A percentile compares a stretch with the other conserved stretches of the same genome.
Conservation (phyloP, 2,113 vertebrate genomes). For the Brachypodius melanocephalos region DNA sequence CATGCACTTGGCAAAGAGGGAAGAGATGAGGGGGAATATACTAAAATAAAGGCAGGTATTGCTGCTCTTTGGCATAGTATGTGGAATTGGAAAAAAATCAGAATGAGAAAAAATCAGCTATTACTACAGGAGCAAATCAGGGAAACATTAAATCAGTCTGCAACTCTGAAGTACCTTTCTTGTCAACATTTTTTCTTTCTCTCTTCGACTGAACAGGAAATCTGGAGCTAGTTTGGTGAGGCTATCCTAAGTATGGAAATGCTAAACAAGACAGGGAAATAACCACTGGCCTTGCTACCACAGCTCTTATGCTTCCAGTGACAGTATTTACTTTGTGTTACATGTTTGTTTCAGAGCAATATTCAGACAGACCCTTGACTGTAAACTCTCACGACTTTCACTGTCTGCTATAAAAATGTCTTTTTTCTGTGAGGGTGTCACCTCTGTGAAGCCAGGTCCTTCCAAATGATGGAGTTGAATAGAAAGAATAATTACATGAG, state of each 20-base stretch:
- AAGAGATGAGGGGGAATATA: not conserved
- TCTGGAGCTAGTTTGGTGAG: not conserved
- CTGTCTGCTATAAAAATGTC: not conserved
- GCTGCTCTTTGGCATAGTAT: accelerated
- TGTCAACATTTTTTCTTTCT: not conserved
- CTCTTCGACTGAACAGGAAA: not conserved
- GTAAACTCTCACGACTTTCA: not conserved
- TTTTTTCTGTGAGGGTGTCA: not conserved
- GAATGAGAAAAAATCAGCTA: not conserved
- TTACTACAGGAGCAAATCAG: not conserved
- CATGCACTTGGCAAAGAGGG: not conserved
- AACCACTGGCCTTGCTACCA: not conserved
- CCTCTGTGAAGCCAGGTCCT: not conserved
- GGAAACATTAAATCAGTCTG: not conserved
- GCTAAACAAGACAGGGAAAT: not conserved
- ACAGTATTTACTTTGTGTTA: not conserved
- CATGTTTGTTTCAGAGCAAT: not conserved
- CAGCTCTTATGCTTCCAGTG: not conserved
- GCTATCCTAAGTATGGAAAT: not conserved
- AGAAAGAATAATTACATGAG: not conserved
- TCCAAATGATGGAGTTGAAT: not conserved
- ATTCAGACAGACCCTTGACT: not conserved
- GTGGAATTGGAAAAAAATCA: not conserved
- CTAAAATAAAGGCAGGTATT: not conserved
- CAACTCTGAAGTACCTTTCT: not conserved